Base-by-base conservation (phyloP, 2,797 vertebrate genomes). In the Myotis myotis region DNA sequence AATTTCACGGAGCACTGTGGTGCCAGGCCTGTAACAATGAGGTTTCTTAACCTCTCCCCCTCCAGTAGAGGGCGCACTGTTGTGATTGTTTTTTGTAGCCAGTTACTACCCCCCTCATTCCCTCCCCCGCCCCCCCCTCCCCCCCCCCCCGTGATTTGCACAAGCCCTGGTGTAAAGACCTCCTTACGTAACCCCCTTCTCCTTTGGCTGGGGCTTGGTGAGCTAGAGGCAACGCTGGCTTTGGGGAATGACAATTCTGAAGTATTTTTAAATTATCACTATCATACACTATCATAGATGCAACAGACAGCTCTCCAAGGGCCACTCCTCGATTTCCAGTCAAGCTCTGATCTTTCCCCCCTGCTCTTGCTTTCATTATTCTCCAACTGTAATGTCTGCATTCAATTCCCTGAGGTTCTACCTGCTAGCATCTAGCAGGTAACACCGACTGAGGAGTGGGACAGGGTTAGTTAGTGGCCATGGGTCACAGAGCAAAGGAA, bases 61-160 rank as follows among this genome's bases (percentile, higher is more conserved):
- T 75, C 98, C 98, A 44, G 98, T 99, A 93, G 98, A 98, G 96
- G 98, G 98, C 96, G 98, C 98, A 85, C 98, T 98, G 97, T 98
- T 98, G 92, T 98, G 98, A 80, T 98, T 98, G 47, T 98, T 98
- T 97, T 99, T 98, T 82, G 98, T 98, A 70, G 98, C 98, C 80
- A 98, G 98, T 96, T 99, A 98, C 97, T 98, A 44, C 44, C 44
- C 10, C 44, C 2, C 10, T 11, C 44, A 10, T 10, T 8, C 3
- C 4, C 57, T 0, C 1, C 7, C 57, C 3, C 1, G 7, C 22
- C 11, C 25, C 57, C 0, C 98, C 97, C 98, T 98, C 7, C 22
- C 11, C 25, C 57, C 0, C 98, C 97, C 98, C 98, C 81, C 98
- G 98, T 72, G 98, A 98, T 98, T 98, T 83, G 98, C 98, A 96